Conservation (phyloP, 2,888 invertebrate species). For the Andrena flavipes region DNA sequence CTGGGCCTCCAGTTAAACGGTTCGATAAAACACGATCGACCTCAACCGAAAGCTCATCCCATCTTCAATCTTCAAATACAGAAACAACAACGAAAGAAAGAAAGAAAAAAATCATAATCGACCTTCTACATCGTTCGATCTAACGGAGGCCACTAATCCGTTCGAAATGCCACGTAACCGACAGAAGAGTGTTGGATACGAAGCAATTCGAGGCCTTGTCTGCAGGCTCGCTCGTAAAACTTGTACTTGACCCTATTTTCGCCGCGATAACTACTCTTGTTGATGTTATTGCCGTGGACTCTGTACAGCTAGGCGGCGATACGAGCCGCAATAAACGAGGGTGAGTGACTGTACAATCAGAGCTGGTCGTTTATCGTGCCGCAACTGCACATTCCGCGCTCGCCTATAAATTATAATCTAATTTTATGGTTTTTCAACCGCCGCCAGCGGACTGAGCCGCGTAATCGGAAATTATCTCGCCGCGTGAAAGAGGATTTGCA, state of each 20-base stretch:
- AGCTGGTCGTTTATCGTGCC: constrained; percentile 58
- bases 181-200: neutral
- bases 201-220: constrained; percentile 23
- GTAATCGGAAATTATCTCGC: constrained; percentile 45
- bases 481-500: constrained; percentile 21
- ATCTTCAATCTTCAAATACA: constrained; percentile 8
- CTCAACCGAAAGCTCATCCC: constrained; percentile 1
- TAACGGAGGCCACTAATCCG: neutral
- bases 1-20: constrained; percentile 25
- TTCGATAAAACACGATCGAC: constrained; percentile 25
- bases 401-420: constrained; percentile 63
- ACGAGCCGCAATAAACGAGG: constrained; percentile 65
- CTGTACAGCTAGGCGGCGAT: constrained; percentile 45
- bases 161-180: constrained; percentile 3
- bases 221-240: constrained; percentile 54
- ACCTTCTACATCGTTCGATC: constrained; percentile 15
- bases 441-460: constrained; percentile 8
- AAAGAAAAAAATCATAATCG: constrained; percentile 9
- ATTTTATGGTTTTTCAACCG: constrained; percentile 68
- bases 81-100: neutral
- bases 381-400: constrained; percentile 55
- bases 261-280: constrained; percentile 48
- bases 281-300: constrained; percentile 55
- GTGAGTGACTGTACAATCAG: constrained; percentile 64
- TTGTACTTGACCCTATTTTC: constrained; percentile 65